Conservation (phyloP, 2,113 vertebrate species). For the Thunnus thynnus region DNA sequence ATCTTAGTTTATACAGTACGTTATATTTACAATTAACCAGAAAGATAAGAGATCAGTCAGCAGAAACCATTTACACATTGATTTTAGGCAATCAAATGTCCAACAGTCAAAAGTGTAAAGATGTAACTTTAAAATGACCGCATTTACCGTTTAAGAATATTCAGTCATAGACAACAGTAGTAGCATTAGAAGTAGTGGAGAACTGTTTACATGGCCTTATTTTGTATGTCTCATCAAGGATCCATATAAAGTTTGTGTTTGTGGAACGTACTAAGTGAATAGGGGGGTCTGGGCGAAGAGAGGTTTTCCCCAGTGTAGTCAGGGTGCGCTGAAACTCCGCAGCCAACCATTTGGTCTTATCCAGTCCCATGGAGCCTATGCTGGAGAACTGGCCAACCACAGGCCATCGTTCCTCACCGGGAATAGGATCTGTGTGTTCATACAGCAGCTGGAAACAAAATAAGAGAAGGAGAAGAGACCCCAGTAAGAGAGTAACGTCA, state of each 20-base stretch:
- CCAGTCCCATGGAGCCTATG: conserved; percentile 94
- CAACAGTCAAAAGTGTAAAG: neutral
- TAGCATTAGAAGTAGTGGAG: neutral
- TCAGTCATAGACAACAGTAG: too few species aligned
- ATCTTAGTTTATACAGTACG: too few species aligned
- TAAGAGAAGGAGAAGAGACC: neutral
- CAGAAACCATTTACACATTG: too few species aligned
- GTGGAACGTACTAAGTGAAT: conserved; percentile 88
- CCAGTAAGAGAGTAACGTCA: neutral
- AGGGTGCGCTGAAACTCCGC: conserved; percentile 94
- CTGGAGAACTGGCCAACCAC: conserved; percentile 97
- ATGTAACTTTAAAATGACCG: neutral
- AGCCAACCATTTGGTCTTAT: conserved; percentile 94
- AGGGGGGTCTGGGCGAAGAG: conserved; percentile 74
- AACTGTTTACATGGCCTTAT: neutral
- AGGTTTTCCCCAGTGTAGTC: conserved; percentile 80
- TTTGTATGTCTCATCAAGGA: neutral
- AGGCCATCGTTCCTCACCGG: conserved; percentile 87
- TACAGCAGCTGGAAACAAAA: conserved; percentile 81
- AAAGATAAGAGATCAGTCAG: too few species aligned
- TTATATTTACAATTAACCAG: too few species aligned
- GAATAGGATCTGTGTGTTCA: conserved; percentile 75
- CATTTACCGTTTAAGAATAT: too few species aligned
- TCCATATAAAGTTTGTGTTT: neutral
- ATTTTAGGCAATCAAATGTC: neutral